Evolutionary conservation across 1,140 invertebrate species (phyloP).

Genomic region (Forficula auricularia): DNA sequence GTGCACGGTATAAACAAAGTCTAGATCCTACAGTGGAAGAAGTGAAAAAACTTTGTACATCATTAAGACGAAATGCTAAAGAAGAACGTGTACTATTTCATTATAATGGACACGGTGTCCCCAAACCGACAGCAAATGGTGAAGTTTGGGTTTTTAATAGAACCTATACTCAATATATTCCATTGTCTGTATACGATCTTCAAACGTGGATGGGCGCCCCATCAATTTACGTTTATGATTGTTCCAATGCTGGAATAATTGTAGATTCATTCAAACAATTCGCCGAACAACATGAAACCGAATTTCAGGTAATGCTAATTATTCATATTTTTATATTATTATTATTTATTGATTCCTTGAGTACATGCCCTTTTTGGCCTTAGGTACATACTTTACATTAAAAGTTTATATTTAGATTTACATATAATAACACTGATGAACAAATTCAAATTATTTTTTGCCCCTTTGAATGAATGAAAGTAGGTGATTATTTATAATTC

Average conservation of each 20-base stretch:
- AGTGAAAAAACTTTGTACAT: constrained; percentile 91
- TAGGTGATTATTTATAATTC: too few relatives aligned
- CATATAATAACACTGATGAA: too few relatives aligned
- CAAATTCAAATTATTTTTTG: too few relatives aligned
- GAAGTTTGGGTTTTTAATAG: constrained; percentile 99
- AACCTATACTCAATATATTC: constrained; percentile 98
- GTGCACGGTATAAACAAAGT: constrained; percentile 88
- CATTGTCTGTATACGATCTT: constrained; percentile 91
- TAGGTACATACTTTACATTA: too few relatives aligned
- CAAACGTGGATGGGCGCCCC: constrained; percentile 98
- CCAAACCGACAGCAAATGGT: constrained; percentile 91
- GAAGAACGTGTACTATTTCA: constrained; percentile 98
- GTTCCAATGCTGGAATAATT: constrained; percentile 93
- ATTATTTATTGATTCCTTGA: background rate
- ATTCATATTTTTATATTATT: too few relatives aligned
- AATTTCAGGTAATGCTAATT: constrained; percentile 51
- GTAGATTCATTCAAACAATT: constrained; percentile 84
- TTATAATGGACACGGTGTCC: constrained; percentile 99
- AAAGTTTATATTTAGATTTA: too few relatives aligned
- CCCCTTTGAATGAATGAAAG: too few relatives aligned
- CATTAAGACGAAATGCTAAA: constrained; percentile 90
- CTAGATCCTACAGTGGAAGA: constrained; percentile 96
- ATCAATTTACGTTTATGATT: constrained; percentile 98
- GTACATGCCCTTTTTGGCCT: too few relatives aligned
- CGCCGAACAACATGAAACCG: constrained; percentile 76